These are phyloP conservation scores for Plagodis pulveraria DNA, from an alignment of 2,888 invertebrate genomes.

Conservation along the genomic window DNA sequence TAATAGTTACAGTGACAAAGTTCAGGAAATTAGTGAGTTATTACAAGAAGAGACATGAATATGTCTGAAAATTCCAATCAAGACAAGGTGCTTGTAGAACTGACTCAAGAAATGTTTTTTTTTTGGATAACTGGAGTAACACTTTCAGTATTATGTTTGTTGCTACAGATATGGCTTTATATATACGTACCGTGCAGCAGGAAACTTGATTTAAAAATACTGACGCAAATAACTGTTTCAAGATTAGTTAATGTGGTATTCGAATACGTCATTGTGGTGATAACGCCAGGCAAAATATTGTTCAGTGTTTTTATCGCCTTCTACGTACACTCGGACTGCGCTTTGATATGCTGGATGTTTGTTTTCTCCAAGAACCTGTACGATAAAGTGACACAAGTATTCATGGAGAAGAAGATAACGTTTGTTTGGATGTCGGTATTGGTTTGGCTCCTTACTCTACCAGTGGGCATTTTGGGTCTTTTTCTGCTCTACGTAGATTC, in stretches of 20 bases:
- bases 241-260: conserved; percentile 53
- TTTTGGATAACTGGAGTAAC: neutral
- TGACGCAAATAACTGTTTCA: conserved; percentile 58
- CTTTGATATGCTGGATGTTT: conserved; percentile 63
- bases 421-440: conserved; percentile 42
- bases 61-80: neutral
- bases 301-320: neutral
- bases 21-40: too few relatives aligned
- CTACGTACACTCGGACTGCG: conserved; percentile 45
- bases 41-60: too few relatives aligned
- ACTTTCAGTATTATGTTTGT: conserved; percentile 27
- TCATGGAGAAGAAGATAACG: conserved; percentile 44
- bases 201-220: conserved; percentile 61
- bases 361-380: conserved; percentile 67
- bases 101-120: neutral
- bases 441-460: conserved; percentile 53
- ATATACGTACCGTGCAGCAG: conserved; percentile 49
- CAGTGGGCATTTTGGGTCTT: conserved; percentile 43
- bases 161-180: conserved; percentile 51
- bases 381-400: conserved; percentile 66
- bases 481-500: conserved; percentile 9
- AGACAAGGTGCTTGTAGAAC: neutral
- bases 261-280: conserved; percentile 40
- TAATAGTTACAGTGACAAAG: too few relatives aligned
- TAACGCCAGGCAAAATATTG: neutral